Evolutionary conservation across 2,797 vertebrate genomes (phyloP), one percentile per base, ranked within the genome.

Genomic region (Pampus argenteus): DNA sequence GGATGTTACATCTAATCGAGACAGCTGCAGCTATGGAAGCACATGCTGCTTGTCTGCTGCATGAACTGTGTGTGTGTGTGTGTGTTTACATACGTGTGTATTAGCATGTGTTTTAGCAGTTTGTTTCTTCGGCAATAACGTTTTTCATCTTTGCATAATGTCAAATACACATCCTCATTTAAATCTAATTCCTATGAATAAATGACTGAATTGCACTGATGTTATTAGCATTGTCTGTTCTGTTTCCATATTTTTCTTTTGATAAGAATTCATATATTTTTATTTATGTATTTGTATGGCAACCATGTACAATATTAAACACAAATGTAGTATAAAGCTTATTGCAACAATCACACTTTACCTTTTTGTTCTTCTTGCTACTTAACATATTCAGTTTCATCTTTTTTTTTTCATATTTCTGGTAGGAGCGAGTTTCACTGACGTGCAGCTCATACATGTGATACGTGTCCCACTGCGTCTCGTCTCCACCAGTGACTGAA

Each of bases 11-110:
- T 75, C 57, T 56, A 65, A 22, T 54, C 11, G 47, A 67, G 66
- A 89, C 86, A 89, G 87, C 88, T 90, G 89, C 86, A 90, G 84
- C 82, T 79, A 82, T 80, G 64, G 86, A 86, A 92, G 81, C 85
- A 86, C 77, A 81, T n/a, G 22, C 11, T 65, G 64, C 79, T 66
- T 85, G 64, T 77, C 69, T 80, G 57, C 66, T 44, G 57, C 66
- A 75, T 85, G 76, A 80, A 82, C 77, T 59, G 13, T 44, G 2
- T 62, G 11, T 59, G 23, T 26, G 13, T 44, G 25, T 67, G 7
- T 69, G 22, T 56, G 5, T 74, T 26, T 47, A 31, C 17, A 2
- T 56, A 10, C 55, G 23, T 78, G 61, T 55, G 23, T 29, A 8
- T 76, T 63, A 61, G 60, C 59, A 29, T 36, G 18, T 54, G 42